These are phyloP conservation scores for Procavia capensis DNA, from an alignment of 2,113 vertebrate species.

Conservation along the genomic window DNA sequence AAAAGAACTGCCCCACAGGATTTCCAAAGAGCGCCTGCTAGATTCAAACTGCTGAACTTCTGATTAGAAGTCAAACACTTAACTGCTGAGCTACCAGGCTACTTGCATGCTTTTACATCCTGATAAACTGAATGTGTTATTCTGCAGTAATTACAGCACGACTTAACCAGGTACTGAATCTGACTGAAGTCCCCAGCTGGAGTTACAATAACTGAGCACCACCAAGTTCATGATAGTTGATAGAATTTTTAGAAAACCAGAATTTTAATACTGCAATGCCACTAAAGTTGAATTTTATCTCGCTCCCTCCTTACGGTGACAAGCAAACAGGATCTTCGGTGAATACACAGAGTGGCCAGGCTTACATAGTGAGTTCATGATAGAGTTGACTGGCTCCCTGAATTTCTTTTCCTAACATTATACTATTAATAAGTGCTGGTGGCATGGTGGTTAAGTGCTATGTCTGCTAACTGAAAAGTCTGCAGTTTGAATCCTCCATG, in stretches of 20 bases:
- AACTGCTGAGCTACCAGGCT: no score
- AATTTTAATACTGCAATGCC: not conserved
- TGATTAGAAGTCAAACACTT: no score
- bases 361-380: not conserved
- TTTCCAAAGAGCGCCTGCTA: no score
- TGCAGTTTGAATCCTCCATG: no score
- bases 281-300: not conserved
- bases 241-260: not conserved
- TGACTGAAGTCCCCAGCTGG: not conserved
- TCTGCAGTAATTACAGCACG: not conserved
- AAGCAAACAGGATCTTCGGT: not conserved
- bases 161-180: not conserved
- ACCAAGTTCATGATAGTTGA: not conserved
- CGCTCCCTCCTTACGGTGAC: not conserved
- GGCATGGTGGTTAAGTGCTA: no score
- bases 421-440: not conserved
- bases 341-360: not conserved
- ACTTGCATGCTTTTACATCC: not conserved
- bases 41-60: no score
- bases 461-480: no score
- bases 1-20: no score
- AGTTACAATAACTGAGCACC: not conserved
- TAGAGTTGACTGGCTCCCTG: not conserved
- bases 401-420: not conserved
- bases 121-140: not conserved